A percentile compares a stretch with the other conserved stretches of the same genome.
Evolutionary conservation across 1,140 invertebrate species (phyloP).

Genomic region (Papilio aristodemus): DNA sequence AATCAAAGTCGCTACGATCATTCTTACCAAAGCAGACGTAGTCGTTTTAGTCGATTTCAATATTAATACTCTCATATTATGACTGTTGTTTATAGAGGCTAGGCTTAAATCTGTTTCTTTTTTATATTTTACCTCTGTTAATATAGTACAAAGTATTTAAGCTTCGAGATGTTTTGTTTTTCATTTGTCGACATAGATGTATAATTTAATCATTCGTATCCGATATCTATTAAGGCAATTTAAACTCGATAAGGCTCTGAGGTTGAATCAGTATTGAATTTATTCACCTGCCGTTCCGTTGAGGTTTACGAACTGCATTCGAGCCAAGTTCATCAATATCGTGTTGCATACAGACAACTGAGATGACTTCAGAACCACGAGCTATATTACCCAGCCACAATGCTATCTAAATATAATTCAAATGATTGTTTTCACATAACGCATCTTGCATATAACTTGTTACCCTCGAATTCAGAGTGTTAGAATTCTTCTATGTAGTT

Average conservation of each 20-base stretch:
- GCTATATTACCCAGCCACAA: conserved; percentile 49
- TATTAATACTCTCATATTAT: conserved; percentile 55
- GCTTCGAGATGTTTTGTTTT: conserved; percentile 27
- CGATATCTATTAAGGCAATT: background rate
- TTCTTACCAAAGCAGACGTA: conserved; percentile 36
- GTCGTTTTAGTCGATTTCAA: conserved; percentile 49
- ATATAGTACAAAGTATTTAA: conserved; percentile 61
- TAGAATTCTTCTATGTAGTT: conserved; percentile 74
- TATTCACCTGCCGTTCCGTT: conserved; percentile 19
- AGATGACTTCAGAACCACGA: conserved; percentile 31
- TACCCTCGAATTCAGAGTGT: conserved; percentile 63
- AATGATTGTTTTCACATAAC: conserved; percentile 56
- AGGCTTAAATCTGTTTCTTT: conserved; percentile 51
- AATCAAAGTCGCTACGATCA: conserved; percentile 33
- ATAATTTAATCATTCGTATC: conserved; percentile 23
- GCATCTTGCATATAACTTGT: conserved; percentile 61
- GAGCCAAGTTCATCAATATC: conserved; percentile 26
- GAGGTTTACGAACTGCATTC: conserved; percentile 22
- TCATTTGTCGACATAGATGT: conserved; percentile 10
- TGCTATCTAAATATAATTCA: conserved; percentile 54
- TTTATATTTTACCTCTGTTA: conserved; percentile 65
- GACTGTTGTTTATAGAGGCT: conserved; percentile 58
- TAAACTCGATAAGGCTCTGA: conserved; percentile 23
- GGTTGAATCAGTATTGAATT: conserved; percentile 13
- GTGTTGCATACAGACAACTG: conserved; percentile 31